Conservation (phyloP, 2,888 invertebrate species). For the Melinopterus prodromus region DNA sequence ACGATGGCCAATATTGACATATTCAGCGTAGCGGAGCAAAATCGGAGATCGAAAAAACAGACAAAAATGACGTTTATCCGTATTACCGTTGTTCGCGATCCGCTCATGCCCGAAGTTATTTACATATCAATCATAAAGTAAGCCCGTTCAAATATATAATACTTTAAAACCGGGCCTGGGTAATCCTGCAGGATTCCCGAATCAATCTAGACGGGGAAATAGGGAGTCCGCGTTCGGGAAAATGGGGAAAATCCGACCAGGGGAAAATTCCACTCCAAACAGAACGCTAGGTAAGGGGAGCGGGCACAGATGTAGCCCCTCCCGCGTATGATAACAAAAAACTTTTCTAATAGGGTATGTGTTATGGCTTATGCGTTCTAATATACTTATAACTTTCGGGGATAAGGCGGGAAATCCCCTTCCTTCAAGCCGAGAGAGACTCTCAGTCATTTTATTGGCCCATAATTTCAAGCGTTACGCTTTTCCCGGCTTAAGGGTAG, state of each 20-base stretch:
- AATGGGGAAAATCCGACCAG: background rate
- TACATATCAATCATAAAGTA: slow-evolving; percentile 49
- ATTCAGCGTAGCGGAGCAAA: background rate
- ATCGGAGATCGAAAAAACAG: background rate
- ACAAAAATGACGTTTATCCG: background rate
- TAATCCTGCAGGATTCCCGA: slow-evolving; percentile 44
- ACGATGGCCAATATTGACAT: background rate
- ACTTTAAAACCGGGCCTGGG: slow-evolving; percentile 44
- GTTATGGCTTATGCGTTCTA: slow-evolving; percentile 44
- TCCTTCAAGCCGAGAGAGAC: slow-evolving; percentile 8
- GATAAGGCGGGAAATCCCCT: slow-evolving; percentile 27
- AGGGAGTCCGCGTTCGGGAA: slow-evolving; percentile 14
- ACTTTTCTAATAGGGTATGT: slow-evolving; percentile 46
- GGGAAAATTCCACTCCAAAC: slow-evolving; percentile 8
- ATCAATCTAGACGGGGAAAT: slow-evolving; percentile 42
- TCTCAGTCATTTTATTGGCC: slow-evolving; percentile 32
- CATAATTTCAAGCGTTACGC: slow-evolving; percentile 33
- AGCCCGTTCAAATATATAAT: slow-evolving; percentile 45
- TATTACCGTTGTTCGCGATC: background rate
- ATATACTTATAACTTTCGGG: slow-evolving; percentile 42
- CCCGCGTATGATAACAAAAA: slow-evolving; percentile 44
- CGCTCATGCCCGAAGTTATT: slow-evolving; percentile 40
- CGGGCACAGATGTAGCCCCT: slow-evolving; percentile 39
- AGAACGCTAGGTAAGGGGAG: slow-evolving; percentile 37
- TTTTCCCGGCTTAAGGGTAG: background rate